phyloP scores from a whole-genome alignment of 2,797 vertebrate genomes.

The Remorina albescens region DNA sequence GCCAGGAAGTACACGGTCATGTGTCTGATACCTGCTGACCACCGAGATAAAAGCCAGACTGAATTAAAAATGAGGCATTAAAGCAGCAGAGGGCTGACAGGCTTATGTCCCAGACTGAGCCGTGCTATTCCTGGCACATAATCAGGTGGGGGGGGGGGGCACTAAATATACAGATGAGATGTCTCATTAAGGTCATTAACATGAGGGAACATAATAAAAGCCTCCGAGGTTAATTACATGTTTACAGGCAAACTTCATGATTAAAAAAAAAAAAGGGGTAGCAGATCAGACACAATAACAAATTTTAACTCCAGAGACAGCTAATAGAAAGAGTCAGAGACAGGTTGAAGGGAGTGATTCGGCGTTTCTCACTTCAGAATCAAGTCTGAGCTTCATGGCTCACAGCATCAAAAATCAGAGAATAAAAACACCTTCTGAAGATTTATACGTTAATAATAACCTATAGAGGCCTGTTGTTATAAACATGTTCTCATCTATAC shows the following conservation, averaged over 20 bases:
- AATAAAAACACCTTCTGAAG: too few species aligned
- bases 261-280: too few species aligned
- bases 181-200: conserved; percentile 12
- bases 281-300: not conserved
- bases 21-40: conserved; percentile 20
- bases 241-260: too few species aligned
- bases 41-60: conserved; percentile 14
- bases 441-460: too few species aligned
- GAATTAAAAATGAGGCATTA: conserved; percentile 40
- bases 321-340: not conserved
- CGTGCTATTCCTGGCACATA: conserved; percentile 38
- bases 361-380: not conserved
- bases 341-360: not conserved
- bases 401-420: not conserved
- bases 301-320: not conserved
- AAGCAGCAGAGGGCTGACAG: conserved; percentile 26
- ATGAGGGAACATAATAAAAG: not conserved
- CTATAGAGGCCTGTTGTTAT: not conserved
- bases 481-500: not conserved
- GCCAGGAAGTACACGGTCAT: conserved; percentile 25
- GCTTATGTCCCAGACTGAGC: conserved; percentile 48
- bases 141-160: conserved; percentile 47
- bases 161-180: too few species aligned
- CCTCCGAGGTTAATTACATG: not conserved
- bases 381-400: not conserved